Conservation (phyloP, 2,113 vertebrate species). For the Elaphurus davidianus region DNA sequence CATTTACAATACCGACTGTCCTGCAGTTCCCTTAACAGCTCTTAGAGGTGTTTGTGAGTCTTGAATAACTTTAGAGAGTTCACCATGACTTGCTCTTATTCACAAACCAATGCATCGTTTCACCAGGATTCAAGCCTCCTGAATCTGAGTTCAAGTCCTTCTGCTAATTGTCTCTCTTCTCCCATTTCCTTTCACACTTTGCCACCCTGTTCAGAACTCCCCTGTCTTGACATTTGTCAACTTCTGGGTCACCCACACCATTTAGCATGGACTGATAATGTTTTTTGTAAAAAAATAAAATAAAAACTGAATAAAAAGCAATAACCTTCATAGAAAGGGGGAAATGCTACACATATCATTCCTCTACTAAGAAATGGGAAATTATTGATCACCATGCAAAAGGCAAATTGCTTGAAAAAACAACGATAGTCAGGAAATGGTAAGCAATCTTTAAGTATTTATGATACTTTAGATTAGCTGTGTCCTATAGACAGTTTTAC, state of each 20-base stretch:
- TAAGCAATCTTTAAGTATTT: conserved; percentile 66
- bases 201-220: background rate
- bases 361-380: conserved; percentile 38
- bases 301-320: background rate
- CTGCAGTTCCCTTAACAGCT: background rate
- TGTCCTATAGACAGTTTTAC: conserved; percentile 60
- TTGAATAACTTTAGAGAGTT: background rate
- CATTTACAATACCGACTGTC: background rate
- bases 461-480: conserved; percentile 44
- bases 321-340: background rate
- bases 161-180: background rate
- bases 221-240: background rate
- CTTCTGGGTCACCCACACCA: background rate
- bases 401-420: conserved; percentile 46
- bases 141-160: too few species aligned
- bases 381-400: background rate
- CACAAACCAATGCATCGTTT: background rate
- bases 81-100: background rate
- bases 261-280: background rate
- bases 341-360: background rate
- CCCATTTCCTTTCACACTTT: background rate
- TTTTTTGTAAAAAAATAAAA: background rate
- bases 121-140: background rate
- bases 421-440: background rate
- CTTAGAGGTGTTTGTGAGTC: background rate